Evolutionary conservation across 2,888 invertebrate genomes (phyloP), one percentile per base, ranked within the genome.

Genomic region (Steinernema hermaphroditum): DNA sequence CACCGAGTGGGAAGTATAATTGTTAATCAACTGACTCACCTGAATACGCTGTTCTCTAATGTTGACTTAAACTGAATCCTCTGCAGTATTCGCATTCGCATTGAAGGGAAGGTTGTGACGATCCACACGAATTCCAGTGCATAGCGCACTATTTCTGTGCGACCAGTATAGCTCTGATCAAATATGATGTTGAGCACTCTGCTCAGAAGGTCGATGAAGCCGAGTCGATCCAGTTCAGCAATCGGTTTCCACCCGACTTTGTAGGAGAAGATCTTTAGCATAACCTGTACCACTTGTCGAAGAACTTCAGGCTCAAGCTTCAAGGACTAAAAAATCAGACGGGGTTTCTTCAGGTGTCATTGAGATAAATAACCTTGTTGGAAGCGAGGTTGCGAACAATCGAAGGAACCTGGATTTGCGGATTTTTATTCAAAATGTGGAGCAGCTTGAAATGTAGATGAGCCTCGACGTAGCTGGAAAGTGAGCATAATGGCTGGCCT

Each of bases 361-460:
- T n/a, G n/a, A n/a, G n/a, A n/a, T n/a, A n/a, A n/a, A n/a, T n/a
- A 37, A 37, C 37, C 37, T 12, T 37, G 37, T 12, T 37, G 37
- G 29, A 16, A 2, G 32, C 27, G 8, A 32, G 29, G 32, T 62
- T 62, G 1, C 46, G 70, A 24, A 70, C 29, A 6, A 29, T 9
- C 32, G 70, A 70, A 6, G 29, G 32, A 46, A 49, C 29, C 16
- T 34, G 19, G 19, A 70, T 8, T 16, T 70, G 24, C 8, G 70
- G 49, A 37, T 90, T 89, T 78, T 91, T 49, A 2, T 32, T 86
- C 83, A 69, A 88, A 44, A 92, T 88, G 77, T 91, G 91, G 77
- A 92, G 92, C n/a, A 92, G 91, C 88, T 92, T 92, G 71, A 91
- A 89, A 82, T 91, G 91, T 70, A 96, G 88, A 87, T 97, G 96